Base-by-base conservation (phyloP, 1,140 invertebrate genomes). In the Habropoda laboriosa region DNA sequence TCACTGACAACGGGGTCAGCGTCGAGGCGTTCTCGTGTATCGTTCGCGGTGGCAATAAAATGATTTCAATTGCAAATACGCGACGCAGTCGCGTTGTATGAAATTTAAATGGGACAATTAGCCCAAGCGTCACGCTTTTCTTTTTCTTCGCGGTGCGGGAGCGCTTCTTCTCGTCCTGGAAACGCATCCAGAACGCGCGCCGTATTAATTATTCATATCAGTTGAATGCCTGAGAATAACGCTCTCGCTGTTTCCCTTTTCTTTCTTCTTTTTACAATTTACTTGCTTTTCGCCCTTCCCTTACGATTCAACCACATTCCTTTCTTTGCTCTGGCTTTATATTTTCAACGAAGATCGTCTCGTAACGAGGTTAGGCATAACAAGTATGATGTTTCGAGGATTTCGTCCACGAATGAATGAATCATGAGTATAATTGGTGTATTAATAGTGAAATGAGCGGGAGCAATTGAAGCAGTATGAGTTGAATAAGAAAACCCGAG, bases 31-130 rank as follows among this genome's bases (percentile, higher is more conserved):
- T 27, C 38, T 16, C 35, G n/a, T 24, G 35, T 38, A 40, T 61
- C 58, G 32, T 38, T 58, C 18, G 27, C 58, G 8, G 6, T 24
- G n/a, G 49, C 53, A 57, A 76, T 57, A 76, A 76, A 76, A 76
- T 67, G 35, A 76, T 76, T 67, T 76, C 51, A 67, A 76, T 76
- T 76, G 73, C 73, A 76, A 76, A 76, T 76, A 67, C 63, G 30
- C 21, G n/a, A 42, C 38, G n/a, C 61, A 21, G 61, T 18, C 49
- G 42, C 64, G 18, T 67, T 45, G 38, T 76, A 76, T 76, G 73
- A 76, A 67, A 76, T 76, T 76, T 76, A 76, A 76, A 76, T 76
- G 21, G 61, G 53, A 66, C 73, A 76, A 76, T 76, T 76, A 76
- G 63, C 61, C 38, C 18, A n/a, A 49, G 30, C 30, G 45, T 67